A percentile compares a stretch with the other conserved stretches of the same genome.
These are phyloP conservation scores for Lagopus leucura DNA, from an alignment of 2,113 vertebrate species.

Conservation along the genomic window DNA sequence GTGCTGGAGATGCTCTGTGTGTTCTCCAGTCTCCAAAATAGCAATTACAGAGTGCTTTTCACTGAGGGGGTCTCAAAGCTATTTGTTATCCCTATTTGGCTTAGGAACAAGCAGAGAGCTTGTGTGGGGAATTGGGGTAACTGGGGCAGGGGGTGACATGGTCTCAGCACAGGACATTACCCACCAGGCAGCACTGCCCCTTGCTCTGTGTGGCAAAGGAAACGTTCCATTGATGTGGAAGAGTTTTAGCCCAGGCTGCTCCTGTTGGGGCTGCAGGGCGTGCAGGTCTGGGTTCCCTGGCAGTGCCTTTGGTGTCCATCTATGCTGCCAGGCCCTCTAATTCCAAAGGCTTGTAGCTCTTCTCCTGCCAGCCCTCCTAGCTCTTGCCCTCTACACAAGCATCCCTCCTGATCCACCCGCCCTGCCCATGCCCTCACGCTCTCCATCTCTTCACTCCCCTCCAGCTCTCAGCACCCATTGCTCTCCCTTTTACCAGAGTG, in stretches of 20 bases:
- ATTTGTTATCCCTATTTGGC: not conserved
- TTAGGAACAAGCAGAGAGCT: not conserved
- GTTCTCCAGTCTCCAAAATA: not conserved
- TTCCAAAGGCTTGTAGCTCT: not conserved
- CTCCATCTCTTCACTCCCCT: not conserved
- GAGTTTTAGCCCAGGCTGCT: not conserved
- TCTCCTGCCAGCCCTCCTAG: not conserved
- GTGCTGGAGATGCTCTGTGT: accelerated
- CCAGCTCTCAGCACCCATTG: not conserved
- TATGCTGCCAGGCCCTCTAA: not conserved
- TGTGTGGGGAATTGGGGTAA: accelerated
- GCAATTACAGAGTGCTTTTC: not conserved
- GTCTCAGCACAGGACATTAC: accelerated
- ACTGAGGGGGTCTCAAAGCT: not conserved
- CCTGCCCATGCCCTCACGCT: not conserved
- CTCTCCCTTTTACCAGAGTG: not conserved
- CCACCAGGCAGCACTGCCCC: not conserved
- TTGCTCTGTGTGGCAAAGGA: not conserved
- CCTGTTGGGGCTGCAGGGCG: not conserved
- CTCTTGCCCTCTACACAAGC: not conserved
- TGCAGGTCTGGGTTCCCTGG: not conserved
- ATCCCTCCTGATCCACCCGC: not conserved
- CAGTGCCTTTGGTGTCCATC: not conserved
- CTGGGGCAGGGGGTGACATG: accelerated
- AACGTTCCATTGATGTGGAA: not conserved